Percentiles rank a stretch among this genome's conserved stretches.
These are phyloP conservation scores for Acanthaster planci DNA, from an alignment of 35 echinoderm and acorn worm genomes.

Conservation along the genomic window DNA sequence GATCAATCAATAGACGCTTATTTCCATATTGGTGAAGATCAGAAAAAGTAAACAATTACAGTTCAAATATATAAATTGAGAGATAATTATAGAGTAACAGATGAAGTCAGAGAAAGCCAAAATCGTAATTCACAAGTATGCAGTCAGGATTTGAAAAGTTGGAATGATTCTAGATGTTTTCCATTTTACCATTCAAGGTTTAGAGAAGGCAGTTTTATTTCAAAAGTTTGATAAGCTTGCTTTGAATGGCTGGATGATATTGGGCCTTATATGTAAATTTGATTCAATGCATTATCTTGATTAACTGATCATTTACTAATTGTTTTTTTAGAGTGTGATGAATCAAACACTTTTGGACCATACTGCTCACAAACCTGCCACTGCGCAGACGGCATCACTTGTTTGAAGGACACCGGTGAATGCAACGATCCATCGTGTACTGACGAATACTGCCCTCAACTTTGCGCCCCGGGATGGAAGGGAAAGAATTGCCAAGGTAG, in stretches of 20 bases:
- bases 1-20: no score
- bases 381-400: background rate
- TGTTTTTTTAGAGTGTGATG: background rate
- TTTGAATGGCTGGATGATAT: background rate
- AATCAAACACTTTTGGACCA: conserved; percentile 23
- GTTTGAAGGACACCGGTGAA: conserved; percentile 47
- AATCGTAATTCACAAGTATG: no score
- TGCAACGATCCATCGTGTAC: background rate
- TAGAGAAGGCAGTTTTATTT: no score
- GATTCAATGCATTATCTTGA: background rate
- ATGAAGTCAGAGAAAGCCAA: no score
- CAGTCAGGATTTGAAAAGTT: no score
- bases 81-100: no score
- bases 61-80: no score
- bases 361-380: conserved; percentile 40
- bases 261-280: background rate
- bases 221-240: no score
- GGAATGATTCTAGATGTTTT: no score
- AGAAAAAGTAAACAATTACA: no score
- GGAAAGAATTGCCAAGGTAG: conserved; percentile 49
- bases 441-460: conserved; percentile 4
- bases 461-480: conserved; percentile 9
- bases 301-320: background rate
- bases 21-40: no score
- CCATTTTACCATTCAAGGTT: no score